Evolutionary conservation across 2,888 invertebrate species (phyloP).

Genomic region (Empis livida): DNA sequence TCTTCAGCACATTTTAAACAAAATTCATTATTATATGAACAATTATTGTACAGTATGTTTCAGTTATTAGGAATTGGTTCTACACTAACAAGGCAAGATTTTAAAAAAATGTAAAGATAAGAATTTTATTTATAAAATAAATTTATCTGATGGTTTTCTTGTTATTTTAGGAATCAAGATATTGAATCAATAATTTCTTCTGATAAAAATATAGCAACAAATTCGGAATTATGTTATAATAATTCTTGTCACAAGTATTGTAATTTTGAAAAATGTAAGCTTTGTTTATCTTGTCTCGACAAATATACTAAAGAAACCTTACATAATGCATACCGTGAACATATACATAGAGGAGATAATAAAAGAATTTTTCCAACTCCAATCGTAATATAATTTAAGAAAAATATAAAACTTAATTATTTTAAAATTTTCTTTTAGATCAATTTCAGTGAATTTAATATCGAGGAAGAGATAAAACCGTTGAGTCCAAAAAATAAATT

Average conservation of each 20-base stretch:
- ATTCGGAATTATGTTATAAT: slow-evolving; percentile 51
- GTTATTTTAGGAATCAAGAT: slow-evolving; percentile 34
- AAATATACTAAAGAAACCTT: slow-evolving; percentile 44
- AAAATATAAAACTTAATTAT: neutral
- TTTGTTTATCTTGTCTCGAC: slow-evolving; percentile 68
- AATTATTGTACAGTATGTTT: slow-evolving; percentile 75
- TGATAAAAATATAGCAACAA: slow-evolving; percentile 67
- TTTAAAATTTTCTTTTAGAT: slow-evolving; percentile 7
- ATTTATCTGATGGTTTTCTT: slow-evolving; percentile 1
- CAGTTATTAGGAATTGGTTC: slow-evolving; percentile 62
- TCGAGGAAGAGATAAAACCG: slow-evolving; percentile 36
- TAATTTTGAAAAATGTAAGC: slow-evolving; percentile 49
- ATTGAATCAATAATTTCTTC: slow-evolving; percentile 55
- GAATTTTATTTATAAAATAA: neutral
- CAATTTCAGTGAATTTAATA: slow-evolving; percentile 18
- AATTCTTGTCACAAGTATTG: slow-evolving; percentile 48
- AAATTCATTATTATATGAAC: slow-evolving; percentile 80
- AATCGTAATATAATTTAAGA: slow-evolving; percentile 32
- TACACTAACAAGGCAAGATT: slow-evolving; percentile 34
- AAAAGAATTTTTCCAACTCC: slow-evolving; percentile 68
- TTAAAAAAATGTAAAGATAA: slow-evolving; percentile 31
- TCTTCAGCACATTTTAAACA: slow-evolving; percentile 86
- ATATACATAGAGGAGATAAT: slow-evolving; percentile 65
- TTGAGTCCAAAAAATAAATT: slow-evolving; percentile 57
- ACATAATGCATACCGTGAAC: slow-evolving; percentile 62